Evolutionary conservation across 1,140 invertebrate genomes (phyloP).

Genomic region (Pseudomyrmex dendroicus): DNA sequence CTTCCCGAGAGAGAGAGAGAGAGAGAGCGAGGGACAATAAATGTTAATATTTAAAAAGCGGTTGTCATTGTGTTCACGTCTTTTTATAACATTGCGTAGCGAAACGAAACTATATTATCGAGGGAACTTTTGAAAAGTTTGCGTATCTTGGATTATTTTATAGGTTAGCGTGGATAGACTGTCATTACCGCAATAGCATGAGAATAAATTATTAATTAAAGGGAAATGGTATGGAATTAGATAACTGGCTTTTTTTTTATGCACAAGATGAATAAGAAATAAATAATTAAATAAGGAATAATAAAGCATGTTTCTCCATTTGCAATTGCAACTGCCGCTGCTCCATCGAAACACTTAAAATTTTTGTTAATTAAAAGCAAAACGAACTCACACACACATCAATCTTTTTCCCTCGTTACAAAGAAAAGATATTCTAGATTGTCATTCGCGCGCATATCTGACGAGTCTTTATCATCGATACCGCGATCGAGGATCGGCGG

Average conservation of each 20-base stretch:
- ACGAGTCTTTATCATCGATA: constrained; percentile 51
- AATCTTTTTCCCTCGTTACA: constrained; percentile 13
- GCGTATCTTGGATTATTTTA: neutral
- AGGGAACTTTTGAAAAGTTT: neutral
- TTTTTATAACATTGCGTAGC: no score
- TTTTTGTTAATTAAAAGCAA: neutral
- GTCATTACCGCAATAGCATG: neutral
- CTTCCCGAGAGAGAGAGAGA: no score
- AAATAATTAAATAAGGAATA: neutral
- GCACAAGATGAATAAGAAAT: no score
- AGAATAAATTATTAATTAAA: neutral
- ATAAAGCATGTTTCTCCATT: neutral
- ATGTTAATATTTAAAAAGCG: constrained; percentile 37
- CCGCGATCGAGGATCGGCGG: neutral
- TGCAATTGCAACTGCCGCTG: neutral
- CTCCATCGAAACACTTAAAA: neutral
- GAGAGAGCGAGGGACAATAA: constrained; percentile 11
- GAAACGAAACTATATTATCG: neutral
- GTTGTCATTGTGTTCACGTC: neutral
- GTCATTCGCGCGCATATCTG: constrained; percentile 3
- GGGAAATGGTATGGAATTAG: neutral
- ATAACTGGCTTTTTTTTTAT: no score
- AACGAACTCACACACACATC: constrained; percentile 3
- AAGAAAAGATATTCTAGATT: neutral
- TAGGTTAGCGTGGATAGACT: neutral